These are phyloP conservation scores for Anthophora plumipes DNA, from an alignment of 2,888 invertebrate genomes.

Conservation along the genomic window DNA sequence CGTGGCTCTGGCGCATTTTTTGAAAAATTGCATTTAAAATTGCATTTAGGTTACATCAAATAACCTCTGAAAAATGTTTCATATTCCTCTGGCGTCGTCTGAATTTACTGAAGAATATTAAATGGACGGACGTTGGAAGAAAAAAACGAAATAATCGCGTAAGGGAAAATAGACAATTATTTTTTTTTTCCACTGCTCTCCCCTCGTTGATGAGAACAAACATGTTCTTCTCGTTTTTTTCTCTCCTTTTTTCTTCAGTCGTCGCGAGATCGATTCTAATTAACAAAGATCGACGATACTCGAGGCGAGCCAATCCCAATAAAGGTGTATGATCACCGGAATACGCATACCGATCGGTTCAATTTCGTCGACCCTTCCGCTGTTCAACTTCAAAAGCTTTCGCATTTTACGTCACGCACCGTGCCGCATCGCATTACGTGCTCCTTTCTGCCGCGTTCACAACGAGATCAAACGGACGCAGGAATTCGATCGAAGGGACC, in stretches of 20 bases:
- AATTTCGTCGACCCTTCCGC: constrained; percentile 65
- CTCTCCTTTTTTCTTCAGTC: not conserved
- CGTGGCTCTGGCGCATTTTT: too few relatives aligned
- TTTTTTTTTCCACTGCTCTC: too few relatives aligned
- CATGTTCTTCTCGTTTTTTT: too few relatives aligned
- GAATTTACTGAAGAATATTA: too few relatives aligned
- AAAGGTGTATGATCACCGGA: constrained; percentile 45
- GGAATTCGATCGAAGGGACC: constrained; percentile 47
- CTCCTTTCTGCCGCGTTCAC: constrained; percentile 64
- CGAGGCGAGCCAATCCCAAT: constrained; percentile 34
- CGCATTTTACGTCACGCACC: constrained; percentile 66
- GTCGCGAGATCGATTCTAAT: constrained; percentile 24
- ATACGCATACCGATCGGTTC: constrained; percentile 68
- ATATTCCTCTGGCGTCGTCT: too few relatives aligned
- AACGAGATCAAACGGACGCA: constrained; percentile 49
- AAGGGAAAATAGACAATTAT: too few relatives aligned
- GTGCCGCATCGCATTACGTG: constrained; percentile 68
- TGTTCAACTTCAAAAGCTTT: constrained; percentile 70
- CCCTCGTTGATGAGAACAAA: too few relatives aligned
- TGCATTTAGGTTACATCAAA: too few relatives aligned
- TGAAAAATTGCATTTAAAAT: too few relatives aligned
- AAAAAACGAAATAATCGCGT: too few relatives aligned
- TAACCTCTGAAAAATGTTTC: too few relatives aligned
- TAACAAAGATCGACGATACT: constrained; percentile 35
- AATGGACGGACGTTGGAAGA: too few relatives aligned